phyloP scores from a whole-genome alignment of 2,113 vertebrate genomes.

The Cacatua alba region DNA sequence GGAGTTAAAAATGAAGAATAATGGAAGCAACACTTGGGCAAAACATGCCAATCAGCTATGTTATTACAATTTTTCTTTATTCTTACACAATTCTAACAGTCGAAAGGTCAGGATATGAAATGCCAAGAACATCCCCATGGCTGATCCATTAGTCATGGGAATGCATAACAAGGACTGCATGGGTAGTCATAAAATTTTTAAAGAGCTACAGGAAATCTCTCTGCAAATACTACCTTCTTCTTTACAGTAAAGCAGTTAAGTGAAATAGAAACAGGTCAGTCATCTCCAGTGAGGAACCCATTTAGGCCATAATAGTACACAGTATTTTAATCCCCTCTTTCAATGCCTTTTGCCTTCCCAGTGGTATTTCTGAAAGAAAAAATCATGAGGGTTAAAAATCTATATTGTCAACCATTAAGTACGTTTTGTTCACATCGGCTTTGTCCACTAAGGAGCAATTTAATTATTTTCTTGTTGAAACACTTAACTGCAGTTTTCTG shows the following conservation, averaged over 20 bases:
- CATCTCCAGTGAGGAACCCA: no score
- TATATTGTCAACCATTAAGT: neutral
- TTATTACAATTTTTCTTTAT: slow-evolving; percentile 34
- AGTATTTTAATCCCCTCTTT: neutral
- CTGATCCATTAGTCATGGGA: slow-evolving; percentile 24
- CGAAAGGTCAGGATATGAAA: slow-evolving; percentile 44
- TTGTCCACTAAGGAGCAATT: neutral
- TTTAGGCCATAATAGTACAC: neutral
- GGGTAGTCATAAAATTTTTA: slow-evolving; percentile 61
- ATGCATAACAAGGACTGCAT: neutral
- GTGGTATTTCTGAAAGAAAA: neutral
- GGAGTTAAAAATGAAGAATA: slow-evolving; percentile 51
- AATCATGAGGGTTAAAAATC: neutral
- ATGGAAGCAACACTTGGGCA: neutral
- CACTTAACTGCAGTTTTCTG: neutral
- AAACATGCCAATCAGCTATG: neutral
- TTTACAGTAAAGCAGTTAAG: no score
- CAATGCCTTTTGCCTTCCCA: neutral
- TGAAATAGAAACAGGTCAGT: no score
- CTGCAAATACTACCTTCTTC: neutral
- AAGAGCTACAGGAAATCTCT: slow-evolving; percentile 38
- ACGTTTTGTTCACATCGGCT: neutral
- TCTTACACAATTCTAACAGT: slow-evolving; percentile 39
- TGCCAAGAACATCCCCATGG: neutral
- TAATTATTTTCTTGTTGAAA: slow-evolving; percentile 7